Evolutionary conservation across 2,113 vertebrate species (phyloP).

Genomic region (Acrocephalus arundinaceus): DNA sequence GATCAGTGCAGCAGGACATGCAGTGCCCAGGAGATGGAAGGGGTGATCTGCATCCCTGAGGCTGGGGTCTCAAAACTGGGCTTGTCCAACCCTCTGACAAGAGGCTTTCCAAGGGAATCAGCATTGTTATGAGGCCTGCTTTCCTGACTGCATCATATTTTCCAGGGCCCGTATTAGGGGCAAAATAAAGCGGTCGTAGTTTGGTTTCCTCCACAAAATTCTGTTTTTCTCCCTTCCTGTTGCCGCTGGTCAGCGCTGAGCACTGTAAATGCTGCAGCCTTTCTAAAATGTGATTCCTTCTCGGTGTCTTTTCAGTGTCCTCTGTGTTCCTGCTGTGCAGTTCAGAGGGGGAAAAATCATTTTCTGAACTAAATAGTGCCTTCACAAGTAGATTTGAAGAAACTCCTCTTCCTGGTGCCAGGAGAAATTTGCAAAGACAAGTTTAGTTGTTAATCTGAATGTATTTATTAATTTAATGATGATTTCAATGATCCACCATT

Average conservation of each 20-base stretch:
- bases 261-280: not conserved
- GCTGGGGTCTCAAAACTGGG: not conserved
- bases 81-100: not conserved
- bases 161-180: not conserved
- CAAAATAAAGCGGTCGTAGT: not conserved
- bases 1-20: accelerated
- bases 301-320: not conserved
- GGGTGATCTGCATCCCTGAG: not conserved
- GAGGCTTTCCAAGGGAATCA: not conserved
- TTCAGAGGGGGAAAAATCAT: not conserved
- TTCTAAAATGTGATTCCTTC: not conserved
- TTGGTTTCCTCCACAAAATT: not conserved
- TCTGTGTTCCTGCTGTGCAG: not conserved
- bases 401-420: not conserved
- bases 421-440: not conserved
- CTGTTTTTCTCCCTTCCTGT: not conserved
- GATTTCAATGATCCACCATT: not conserved
- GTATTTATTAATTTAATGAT: not conserved
- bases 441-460: not conserved
- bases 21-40: not conserved
- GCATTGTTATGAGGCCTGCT: not conserved
- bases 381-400: not conserved
- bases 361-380: not conserved
- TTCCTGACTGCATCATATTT: not conserved
- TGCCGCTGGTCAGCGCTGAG: not conserved